phyloP scores from a whole-genome alignment of 1,140 invertebrate species.

The Eurosta solidaginis region DNA sequence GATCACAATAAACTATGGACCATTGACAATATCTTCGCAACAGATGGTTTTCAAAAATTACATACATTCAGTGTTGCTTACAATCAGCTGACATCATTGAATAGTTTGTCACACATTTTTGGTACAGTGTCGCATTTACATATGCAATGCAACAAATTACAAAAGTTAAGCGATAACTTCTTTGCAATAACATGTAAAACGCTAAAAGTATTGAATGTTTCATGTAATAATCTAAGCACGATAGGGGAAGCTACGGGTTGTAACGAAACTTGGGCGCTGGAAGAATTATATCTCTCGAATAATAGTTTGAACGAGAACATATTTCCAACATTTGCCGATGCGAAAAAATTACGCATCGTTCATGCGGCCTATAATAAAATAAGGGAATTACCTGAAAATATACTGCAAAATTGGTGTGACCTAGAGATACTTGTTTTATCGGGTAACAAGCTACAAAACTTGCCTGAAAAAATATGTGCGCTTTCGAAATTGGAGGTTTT shows the following conservation, averaged over 20 bases:
- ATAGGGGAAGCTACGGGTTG: conserved; percentile 60
- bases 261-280: conserved; percentile 62
- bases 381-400: conserved; percentile 74
- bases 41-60: conserved; percentile 70
- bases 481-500: conserved; percentile 75
- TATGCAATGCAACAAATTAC: conserved; percentile 77
- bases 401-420: conserved; percentile 74
- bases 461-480: conserved; percentile 77
- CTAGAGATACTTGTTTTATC: conserved; percentile 82
- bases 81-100: conserved; percentile 74
- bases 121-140: conserved; percentile 73
- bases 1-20: conserved; percentile 74
- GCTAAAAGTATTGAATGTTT: conserved; percentile 74
- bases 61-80: conserved; percentile 75
- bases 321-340: conserved; percentile 70
- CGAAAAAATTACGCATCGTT: conserved; percentile 69
- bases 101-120: conserved; percentile 69
- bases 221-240: conserved; percentile 71
- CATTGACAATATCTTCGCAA: conserved; percentile 74
- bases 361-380: conserved; percentile 81
- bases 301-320: conserved; percentile 78
- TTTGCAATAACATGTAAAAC: conserved; percentile 72
- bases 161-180: conserved; percentile 74
- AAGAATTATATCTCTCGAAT: conserved; percentile 75
- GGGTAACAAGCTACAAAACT: conserved; percentile 76